phyloP scores from a whole-genome alignment of 2,797 vertebrate species.

The Cichlasoma orientale region DNA sequence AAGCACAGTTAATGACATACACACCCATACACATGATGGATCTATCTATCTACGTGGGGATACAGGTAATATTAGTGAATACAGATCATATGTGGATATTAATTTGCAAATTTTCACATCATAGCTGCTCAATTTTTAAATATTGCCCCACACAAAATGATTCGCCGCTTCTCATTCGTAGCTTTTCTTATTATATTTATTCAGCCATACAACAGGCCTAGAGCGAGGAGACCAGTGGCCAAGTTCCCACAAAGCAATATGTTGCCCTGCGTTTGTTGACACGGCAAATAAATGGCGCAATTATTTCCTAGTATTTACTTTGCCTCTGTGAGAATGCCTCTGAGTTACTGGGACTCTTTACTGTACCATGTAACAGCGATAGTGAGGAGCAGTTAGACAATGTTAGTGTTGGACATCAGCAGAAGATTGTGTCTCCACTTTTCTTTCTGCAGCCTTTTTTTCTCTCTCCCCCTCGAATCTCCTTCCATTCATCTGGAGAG shows the following conservation, averaged over 20 bases:
- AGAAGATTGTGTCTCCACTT: background rate
- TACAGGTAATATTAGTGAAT: background rate
- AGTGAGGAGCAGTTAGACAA: background rate
- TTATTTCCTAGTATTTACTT: constrained; percentile 61
- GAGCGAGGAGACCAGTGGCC: constrained; percentile 32
- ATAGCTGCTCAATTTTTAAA: background rate
- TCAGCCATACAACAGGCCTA: constrained; percentile 50
- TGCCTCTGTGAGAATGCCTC: background rate
- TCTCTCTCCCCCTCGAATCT: background rate
- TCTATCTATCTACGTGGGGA: background rate
- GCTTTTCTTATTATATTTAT: constrained; percentile 56
- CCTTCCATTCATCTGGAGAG: background rate
- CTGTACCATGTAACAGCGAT: background rate
- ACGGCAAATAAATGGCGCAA: constrained; percentile 45
- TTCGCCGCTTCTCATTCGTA: constrained; percentile 1
- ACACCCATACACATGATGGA: too few species aligned
- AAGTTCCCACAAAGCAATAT: constrained; percentile 53
- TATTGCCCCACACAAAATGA: background rate
- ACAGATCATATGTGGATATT: background rate
- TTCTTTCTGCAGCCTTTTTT: background rate
- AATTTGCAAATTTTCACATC: background rate
- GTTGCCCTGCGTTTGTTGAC: constrained; percentile 59
- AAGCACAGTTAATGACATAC: background rate
- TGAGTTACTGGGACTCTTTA: background rate
- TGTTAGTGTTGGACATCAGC: background rate